Conservation (phyloP, 2,113 vertebrate species). For the Emberiza fucata region DNA sequence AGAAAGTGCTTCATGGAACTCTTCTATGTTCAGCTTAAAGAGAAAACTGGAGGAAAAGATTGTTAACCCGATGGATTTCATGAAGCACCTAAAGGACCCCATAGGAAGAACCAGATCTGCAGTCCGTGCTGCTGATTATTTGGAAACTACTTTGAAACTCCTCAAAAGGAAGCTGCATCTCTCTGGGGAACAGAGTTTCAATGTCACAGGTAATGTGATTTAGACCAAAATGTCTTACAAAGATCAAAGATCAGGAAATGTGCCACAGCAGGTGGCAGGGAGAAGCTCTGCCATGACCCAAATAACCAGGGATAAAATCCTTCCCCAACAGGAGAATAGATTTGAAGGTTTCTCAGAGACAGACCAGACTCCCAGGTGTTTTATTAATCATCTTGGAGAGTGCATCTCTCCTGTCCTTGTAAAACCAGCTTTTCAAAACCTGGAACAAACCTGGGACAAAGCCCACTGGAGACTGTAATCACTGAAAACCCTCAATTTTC, state of each 20-base stretch:
- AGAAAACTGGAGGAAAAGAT: neutral
- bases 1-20: neutral
- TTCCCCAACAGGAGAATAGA: neutral
- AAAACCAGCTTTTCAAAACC: neutral
- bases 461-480: fast-evolving
- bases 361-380: neutral
- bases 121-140: conserved; percentile 14
- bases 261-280: neutral
- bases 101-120: conserved; percentile 32
- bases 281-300: neutral
- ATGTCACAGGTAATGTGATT: conserved; percentile 25
- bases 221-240: neutral
- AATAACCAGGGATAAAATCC: neutral
- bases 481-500: neutral
- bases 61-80: neutral
- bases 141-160: conserved; percentile 26
- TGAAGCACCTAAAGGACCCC: conserved; percentile 42
- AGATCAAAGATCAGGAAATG: neutral
- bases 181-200: neutral
- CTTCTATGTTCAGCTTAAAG: neutral
- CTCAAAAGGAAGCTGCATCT: neutral
- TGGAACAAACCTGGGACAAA: neutral
- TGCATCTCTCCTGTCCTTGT: neutral
- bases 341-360: neutral
- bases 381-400: neutral